These are phyloP conservation scores for Rallus crepitans DNA, from an alignment of 2,797 vertebrate species.

Conservation along the genomic window DNA sequence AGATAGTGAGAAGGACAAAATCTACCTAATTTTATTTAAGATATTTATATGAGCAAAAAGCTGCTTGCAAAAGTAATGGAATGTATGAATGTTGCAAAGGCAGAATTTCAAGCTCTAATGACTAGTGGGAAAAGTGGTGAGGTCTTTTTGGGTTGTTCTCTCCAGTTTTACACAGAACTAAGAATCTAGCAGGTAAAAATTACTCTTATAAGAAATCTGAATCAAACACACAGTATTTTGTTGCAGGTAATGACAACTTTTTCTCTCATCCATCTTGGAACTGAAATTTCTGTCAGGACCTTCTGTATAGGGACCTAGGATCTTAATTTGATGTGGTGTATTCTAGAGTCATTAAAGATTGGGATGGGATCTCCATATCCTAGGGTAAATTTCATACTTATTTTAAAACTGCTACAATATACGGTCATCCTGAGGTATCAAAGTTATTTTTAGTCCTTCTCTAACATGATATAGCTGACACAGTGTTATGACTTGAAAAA, in stretches of 20 bases:
- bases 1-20: neutral
- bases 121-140: neutral
- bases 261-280: neutral
- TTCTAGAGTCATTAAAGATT: neutral
- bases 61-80: neutral
- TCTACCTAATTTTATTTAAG: neutral
- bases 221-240: neutral
- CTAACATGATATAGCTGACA: neutral
- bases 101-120: neutral
- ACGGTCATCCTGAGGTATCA: neutral
- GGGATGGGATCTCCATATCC: neutral
- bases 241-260: neutral
- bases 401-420: neutral
- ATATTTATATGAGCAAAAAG: neutral
- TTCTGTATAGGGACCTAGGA: neutral
- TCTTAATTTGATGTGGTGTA: neutral
- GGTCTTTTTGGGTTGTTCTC: neutral
- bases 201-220: neutral
- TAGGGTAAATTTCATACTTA: neutral
- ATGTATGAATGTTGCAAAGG: accelerated
- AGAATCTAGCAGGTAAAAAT: neutral
- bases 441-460: neutral
- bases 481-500: neutral
- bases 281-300: neutral
- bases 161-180: neutral